phyloP scores from a whole-genome alignment of 2,797 vertebrate genomes.

The Melanotaenia parkinsoni region DNA sequence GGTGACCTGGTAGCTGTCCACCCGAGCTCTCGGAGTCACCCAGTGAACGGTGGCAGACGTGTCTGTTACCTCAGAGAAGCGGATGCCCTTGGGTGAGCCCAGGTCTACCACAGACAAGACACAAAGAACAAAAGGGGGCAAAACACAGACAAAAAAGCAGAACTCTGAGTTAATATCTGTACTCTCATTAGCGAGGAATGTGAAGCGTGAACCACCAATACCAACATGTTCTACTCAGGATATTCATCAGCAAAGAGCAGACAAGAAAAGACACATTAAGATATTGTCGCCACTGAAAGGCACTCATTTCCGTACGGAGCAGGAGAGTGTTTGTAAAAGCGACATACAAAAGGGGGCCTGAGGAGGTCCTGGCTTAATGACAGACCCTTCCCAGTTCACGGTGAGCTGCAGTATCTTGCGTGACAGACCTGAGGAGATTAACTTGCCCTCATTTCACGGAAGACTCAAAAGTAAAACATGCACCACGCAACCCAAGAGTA shows the following conservation, averaged over 20 bases:
- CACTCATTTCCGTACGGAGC: constrained; percentile 33
- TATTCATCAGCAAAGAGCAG: constrained; percentile 20
- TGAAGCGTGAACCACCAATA: not conserved
- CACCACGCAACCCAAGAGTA: constrained; percentile 73
- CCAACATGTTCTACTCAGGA: not conserved
- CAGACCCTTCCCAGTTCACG: constrained; percentile 63
- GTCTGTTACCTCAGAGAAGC: constrained; percentile 93
- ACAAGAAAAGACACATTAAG: constrained; percentile 37
- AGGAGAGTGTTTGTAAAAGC: constrained; percentile 27
- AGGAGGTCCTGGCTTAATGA: constrained; percentile 48
- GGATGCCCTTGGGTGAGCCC: constrained; percentile 89
- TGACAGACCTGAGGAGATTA: constrained; percentile 81
- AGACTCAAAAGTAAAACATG: constrained; percentile 81
- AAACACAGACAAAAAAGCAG: constrained; percentile 15
- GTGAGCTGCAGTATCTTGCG: constrained; percentile 65
- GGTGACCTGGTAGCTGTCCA: constrained; percentile 89
- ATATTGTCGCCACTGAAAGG: constrained; percentile 46
- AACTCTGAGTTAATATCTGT: constrained; percentile 22
- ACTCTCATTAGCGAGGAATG: not conserved
- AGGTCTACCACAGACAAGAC: constrained; percentile 80
- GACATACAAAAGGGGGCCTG: constrained; percentile 65
- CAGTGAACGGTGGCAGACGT: constrained; percentile 90
- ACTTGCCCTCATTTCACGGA: constrained; percentile 77
- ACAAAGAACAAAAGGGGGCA: constrained; percentile 32
- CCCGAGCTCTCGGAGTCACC: constrained; percentile 82